These are phyloP conservation scores for Luidia sarsii DNA, from an alignment of 53 echinoderm and acorn worm genomes.

Conservation along the genomic window DNA sequence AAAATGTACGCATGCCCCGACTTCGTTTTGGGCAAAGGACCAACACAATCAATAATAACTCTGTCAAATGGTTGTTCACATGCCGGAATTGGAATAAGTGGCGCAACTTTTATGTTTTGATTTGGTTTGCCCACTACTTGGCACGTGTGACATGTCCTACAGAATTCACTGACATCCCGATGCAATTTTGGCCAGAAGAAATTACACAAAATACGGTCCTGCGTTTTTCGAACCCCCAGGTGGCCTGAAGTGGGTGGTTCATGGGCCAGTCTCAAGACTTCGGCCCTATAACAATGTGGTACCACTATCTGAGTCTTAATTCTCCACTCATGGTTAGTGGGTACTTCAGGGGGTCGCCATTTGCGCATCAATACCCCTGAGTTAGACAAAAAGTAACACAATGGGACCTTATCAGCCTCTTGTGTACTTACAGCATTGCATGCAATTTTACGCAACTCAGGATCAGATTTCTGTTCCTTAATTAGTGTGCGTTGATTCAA, in stretches of 20 bases:
- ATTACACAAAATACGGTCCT: constrained; percentile 31
- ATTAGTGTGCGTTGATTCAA: not conserved
- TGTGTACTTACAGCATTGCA: not conserved
- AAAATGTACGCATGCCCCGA: constrained; percentile 49
- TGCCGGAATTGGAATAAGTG: constrained; percentile 58
- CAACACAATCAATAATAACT: constrained; percentile 59
- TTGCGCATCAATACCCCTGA: constrained; percentile 58
- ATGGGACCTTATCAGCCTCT: constrained; percentile 16
- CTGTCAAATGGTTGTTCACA: constrained; percentile 55
- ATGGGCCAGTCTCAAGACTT: constrained; percentile 51
- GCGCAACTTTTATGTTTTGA: constrained; percentile 43
- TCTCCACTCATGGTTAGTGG: constrained; percentile 54
- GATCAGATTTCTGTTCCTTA: constrained; percentile 29
- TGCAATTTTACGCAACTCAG: not conserved
- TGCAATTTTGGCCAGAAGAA: constrained; percentile 59
- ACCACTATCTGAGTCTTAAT: constrained; percentile 44
- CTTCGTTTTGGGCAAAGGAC: constrained; percentile 56
- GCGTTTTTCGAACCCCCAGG: constrained; percentile 54
- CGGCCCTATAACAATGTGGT: constrained; percentile 32
- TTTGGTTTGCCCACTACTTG: constrained; percentile 61
- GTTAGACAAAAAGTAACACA: constrained; percentile 25
- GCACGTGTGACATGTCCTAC: constrained; percentile 58
- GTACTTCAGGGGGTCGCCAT: constrained; percentile 51
- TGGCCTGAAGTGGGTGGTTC: constrained; percentile 47
- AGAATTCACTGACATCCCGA: constrained; percentile 20